Conservation (phyloP, 2,797 vertebrate species). For the Carcharodon carcharias region DNA sequence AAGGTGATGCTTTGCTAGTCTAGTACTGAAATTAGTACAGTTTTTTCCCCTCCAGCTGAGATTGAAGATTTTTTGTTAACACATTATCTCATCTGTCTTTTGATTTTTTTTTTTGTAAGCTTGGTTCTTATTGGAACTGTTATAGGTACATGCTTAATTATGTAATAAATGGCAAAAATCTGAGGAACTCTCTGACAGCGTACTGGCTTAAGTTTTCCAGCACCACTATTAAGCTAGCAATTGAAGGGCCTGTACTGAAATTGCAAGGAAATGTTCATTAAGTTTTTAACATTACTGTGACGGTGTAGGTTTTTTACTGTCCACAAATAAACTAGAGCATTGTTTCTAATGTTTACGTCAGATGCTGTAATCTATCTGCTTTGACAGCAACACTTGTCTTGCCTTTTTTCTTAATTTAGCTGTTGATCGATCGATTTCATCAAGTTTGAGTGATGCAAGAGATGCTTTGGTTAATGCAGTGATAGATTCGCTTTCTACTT, state of each 20-base stretch:
- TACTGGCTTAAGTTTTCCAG: neutral
- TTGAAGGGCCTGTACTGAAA: neutral
- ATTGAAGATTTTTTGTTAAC: neutral
- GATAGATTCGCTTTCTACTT: slow-evolving; percentile 80
- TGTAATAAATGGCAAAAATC: neutral
- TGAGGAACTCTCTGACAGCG: neutral
- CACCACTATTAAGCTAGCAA: neutral
- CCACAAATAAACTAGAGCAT: neutral
- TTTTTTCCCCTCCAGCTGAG: neutral
- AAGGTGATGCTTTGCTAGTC: neutral
- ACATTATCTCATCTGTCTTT: neutral
- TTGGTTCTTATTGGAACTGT: neutral
- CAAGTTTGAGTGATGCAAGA: slow-evolving; percentile 80
- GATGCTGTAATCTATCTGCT: neutral
- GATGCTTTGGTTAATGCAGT: slow-evolving; percentile 88
- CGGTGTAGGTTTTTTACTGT: neutral
- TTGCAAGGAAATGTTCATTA: neutral
- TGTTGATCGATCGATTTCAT: slow-evolving; percentile 80
- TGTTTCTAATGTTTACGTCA: neutral
- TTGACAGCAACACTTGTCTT: neutral
- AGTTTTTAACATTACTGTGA: neutral
- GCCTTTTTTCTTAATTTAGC: slow-evolving; percentile 51
- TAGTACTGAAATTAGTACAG: neutral
- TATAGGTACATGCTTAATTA: neutral
- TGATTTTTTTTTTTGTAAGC: neutral